Conservation (phyloP, 2,113 vertebrate genomes). For the Apeltes quadracus region DNA sequence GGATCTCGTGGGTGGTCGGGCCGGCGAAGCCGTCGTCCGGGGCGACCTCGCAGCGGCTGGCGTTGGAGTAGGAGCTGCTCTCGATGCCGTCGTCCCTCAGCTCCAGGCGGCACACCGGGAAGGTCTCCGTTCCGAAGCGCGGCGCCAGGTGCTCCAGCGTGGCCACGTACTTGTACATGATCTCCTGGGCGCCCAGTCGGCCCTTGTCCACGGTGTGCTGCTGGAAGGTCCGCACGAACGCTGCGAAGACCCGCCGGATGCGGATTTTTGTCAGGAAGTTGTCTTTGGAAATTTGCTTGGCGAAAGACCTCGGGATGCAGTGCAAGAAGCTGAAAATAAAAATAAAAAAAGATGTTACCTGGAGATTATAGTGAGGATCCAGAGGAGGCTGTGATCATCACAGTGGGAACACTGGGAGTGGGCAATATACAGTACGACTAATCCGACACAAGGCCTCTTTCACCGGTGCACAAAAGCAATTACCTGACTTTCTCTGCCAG, state of each 20-base stretch:
- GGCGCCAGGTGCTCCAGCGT: conserved; percentile 87
- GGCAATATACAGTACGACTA: neutral
- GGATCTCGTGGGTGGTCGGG: conserved; percentile 79
- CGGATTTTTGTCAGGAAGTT: conserved; percentile 85
- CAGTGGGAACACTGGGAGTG: too few species aligned
- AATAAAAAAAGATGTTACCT: neutral
- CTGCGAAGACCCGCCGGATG: conserved; percentile 82
- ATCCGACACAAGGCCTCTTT: too few species aligned
- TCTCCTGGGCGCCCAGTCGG: conserved; percentile 77
- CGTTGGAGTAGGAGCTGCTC: conserved; percentile 56
- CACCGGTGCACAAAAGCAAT: too few species aligned
- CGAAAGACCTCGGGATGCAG: conserved; percentile 90
- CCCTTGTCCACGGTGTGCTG: conserved; percentile 79
- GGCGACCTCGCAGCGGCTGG: neutral
- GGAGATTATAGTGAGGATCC: neutral
- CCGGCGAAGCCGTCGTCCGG: conserved; percentile 21
- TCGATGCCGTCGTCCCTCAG: conserved; percentile 69
- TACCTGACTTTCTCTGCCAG: conserved; percentile 87
- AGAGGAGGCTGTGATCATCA: neutral
- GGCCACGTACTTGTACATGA: conserved; percentile 92
- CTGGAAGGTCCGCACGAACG: conserved; percentile 87
- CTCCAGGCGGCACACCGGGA: conserved; percentile 70
- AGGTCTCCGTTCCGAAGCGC: conserved; percentile 82
- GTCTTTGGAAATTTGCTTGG: conserved; percentile 82
- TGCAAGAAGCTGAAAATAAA: conserved; percentile 82